These are phyloP conservation scores for Leptopterna dolabrata DNA, from an alignment of 2,888 invertebrate species.

Conservation along the genomic window DNA sequence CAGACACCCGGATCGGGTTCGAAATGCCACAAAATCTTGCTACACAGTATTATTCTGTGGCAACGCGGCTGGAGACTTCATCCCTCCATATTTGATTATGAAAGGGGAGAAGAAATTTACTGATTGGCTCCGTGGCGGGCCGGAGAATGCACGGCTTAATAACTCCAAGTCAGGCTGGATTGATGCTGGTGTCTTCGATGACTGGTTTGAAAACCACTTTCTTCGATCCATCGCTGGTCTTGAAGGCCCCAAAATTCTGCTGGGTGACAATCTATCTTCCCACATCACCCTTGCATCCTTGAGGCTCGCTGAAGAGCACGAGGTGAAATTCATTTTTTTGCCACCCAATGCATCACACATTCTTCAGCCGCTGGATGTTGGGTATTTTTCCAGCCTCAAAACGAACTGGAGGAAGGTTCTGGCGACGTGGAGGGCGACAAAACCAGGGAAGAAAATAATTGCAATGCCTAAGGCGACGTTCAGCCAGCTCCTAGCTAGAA, in stretches of 20 bases:
- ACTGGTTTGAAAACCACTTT: neutral
- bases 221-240: slow-evolving; percentile 57
- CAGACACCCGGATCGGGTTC: neutral
- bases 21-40: neutral
- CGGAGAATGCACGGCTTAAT: slow-evolving; percentile 65
- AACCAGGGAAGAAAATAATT: slow-evolving; percentile 30
- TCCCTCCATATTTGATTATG: slow-evolving; percentile 67
- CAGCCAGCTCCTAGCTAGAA: slow-evolving; percentile 48
- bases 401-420: slow-evolving; percentile 56
- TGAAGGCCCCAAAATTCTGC: slow-evolving; percentile 53
- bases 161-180: slow-evolving; percentile 60
- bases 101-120: slow-evolving; percentile 66
- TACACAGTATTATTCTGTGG: slow-evolving; percentile 19
- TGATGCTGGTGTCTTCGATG: neutral
- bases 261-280: slow-evolving; percentile 59
- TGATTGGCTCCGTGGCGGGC: slow-evolving; percentile 67
- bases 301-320: slow-evolving; percentile 56
- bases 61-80: slow-evolving; percentile 65
- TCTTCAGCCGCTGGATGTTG: slow-evolving; percentile 63
- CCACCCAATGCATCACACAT: slow-evolving; percentile 61
- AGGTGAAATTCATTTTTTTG: slow-evolving; percentile 63
- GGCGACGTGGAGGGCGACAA: slow-evolving; percentile 45
- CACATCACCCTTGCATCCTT: slow-evolving; percentile 55
- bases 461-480: slow-evolving; percentile 55
- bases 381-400: slow-evolving; percentile 62